Evolutionary conservation across 2,797 vertebrate species (phyloP), one percentile per base, ranked within the genome.

Genomic region (Columba guinea): DNA sequence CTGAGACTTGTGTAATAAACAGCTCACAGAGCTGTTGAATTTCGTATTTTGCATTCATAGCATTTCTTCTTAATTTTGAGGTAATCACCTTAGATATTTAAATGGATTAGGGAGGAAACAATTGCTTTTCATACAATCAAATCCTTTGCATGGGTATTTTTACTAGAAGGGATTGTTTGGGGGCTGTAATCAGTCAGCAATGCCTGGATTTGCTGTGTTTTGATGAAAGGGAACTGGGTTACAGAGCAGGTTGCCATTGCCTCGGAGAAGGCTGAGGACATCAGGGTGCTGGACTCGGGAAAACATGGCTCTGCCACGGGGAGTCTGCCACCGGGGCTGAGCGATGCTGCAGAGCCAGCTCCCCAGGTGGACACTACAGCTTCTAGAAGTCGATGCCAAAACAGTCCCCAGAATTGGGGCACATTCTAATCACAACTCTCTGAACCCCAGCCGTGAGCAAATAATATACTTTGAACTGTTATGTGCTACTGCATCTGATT

Each of bases 1-100:
- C 30, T 65, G 70, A 16, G 62, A n/a, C 53, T 78, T 90, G 35
- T 56, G 85, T 71, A 80, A 70, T 34, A 62, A 90, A 51, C 20
- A 82, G n/a, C n/a, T 84, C 22, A 59, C 13, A 52, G 16, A 84
- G 49, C 55, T 84, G 32, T 13, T 89, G 63, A 39, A 78, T 93
- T 58, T 71, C 60, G 11, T 77, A 14, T 74, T 95, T 82, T 83
- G 30, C 55, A 62, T 93, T 94, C 41, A 13, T 27, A 64, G 13
- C 22, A 62, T 80, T 95, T 95, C 55, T 94, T 69, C 55, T 48
- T 93, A 67, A 92, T 87, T 87, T 89, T 55, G 56, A 41, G 37
- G 37, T 78, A 81, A 85, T 89, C 28, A 74, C n/a, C 49, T 87
- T 30, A 89, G n/a, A 64, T 81, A 56, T 59, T 92, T 48, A 52